These are phyloP conservation scores for Opisthograptis luteolata DNA, from an alignment of 2,888 invertebrate genomes.

Conservation along the genomic window DNA sequence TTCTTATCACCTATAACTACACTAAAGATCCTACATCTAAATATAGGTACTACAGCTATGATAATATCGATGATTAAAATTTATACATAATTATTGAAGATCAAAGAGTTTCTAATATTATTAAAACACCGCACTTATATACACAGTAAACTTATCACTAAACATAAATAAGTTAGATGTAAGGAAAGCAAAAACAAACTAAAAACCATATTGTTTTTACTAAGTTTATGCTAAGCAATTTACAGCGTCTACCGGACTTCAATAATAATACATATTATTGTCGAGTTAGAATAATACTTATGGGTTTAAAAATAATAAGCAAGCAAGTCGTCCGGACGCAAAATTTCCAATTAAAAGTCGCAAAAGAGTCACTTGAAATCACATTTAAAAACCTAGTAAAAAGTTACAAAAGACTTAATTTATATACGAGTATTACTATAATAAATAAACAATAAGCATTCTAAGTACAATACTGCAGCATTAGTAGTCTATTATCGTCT, in stretches of 20 bases:
- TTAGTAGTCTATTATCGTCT: conserved; percentile 19
- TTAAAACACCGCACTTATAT: conserved; percentile 25
- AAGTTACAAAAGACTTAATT: background rate
- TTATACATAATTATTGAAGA: conserved; percentile 4
- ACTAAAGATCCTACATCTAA: background rate
- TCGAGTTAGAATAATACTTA: conserved; percentile 18
- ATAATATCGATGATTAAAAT: background rate
- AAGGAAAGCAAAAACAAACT: conserved; percentile 2
- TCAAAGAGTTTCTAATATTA: conserved; percentile 2
- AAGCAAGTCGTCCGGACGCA: too few species aligned
- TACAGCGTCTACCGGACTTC: conserved; percentile 15
- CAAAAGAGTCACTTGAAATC: too few species aligned
- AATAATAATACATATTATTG: conserved; percentile 6
- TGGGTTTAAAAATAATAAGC: background rate
- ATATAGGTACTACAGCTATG: conserved; percentile 7
- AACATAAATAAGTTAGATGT: conserved; percentile 3
- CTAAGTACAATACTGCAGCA: conserved; percentile 36
- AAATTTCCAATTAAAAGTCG: too few species aligned
- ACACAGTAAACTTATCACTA: conserved; percentile 16
- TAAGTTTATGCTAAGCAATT: conserved; percentile 1
- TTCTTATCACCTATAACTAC: too few species aligned
- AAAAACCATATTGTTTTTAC: background rate
- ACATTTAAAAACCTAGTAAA: background rate
- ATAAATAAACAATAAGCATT: conserved; percentile 28
- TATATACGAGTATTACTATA: conserved; percentile 28